phyloP scores from a whole-genome alignment of 2,797 vertebrate species.

The Odontamblyopus lacepedii region DNA sequence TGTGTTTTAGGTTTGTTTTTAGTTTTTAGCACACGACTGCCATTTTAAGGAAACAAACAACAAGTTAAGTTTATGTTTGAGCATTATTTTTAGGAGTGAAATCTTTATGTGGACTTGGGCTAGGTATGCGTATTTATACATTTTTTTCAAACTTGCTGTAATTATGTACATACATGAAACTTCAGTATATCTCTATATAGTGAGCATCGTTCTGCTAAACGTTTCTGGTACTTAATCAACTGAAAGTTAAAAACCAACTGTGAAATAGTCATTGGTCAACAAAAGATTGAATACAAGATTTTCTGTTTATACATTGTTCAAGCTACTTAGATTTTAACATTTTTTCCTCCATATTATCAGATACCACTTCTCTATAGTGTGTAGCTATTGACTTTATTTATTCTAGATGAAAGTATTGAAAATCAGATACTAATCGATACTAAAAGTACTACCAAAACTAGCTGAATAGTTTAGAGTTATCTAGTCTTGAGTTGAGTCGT shows the following conservation, averaged over 20 bases:
- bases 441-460: no score
- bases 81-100: not conserved
- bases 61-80: not conserved
- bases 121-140: not conserved
- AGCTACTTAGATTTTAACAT: not conserved
- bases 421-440: no score
- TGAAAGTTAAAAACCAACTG: no score
- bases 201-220: no score
- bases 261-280: no score
- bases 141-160: no score
- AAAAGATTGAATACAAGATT: not conserved
- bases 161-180: no score
- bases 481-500: no score
- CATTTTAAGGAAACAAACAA: not conserved
- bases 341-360: not conserved
- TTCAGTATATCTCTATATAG: no score
- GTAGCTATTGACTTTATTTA: not conserved
- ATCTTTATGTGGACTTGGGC: not conserved
- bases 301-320: not conserved
- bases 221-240: no score
- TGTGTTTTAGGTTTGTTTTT: slow-evolving; percentile 1
- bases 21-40: not conserved
- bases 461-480: no score
- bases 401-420: not conserved
- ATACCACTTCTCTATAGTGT: not conserved